A percentile compares a stretch with the other conserved stretches of the same genome.
Conservation (phyloP, 2,888 invertebrate genomes). For the Scotopteryx bipunctaria region DNA sequence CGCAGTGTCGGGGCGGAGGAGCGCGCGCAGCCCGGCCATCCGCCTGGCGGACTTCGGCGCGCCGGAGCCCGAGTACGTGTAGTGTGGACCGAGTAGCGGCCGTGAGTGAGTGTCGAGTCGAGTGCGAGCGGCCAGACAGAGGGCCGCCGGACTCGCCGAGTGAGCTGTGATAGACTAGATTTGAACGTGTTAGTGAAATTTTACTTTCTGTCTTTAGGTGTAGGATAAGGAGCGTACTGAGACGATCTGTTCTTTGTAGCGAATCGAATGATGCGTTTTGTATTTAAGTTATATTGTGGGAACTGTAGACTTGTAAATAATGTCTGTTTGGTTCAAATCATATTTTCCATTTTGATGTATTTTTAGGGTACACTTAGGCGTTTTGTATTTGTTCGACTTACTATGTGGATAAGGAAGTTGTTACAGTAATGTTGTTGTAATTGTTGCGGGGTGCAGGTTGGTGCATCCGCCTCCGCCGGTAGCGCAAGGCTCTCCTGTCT, state of each 20-base stretch:
- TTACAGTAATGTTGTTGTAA: constrained; percentile 64
- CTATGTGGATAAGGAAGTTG: constrained; percentile 61
- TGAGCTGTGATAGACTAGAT: constrained; percentile 80
- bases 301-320: constrained; percentile 72
- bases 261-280: constrained; percentile 52
- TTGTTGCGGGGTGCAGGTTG: constrained; percentile 61
- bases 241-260: constrained; percentile 57
- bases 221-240: constrained; percentile 63
- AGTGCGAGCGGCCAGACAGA: too few species aligned
- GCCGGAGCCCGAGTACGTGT: constrained; percentile 49
- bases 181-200: constrained; percentile 61
- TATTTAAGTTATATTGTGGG: constrained; percentile 69
- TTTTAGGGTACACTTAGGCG: constrained; percentile 75
- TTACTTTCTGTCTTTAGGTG: constrained; percentile 64
- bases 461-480: constrained; percentile 45
- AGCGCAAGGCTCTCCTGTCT: constrained; percentile 27
- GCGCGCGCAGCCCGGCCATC: constrained; percentile 35
- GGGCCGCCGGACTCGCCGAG: constrained; percentile 59
- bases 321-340: constrained; percentile 67
- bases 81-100: neutral
- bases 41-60: constrained; percentile 32
- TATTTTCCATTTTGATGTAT: constrained; percentile 77
- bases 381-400: constrained; percentile 75
- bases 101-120: too few species aligned
- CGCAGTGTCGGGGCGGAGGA: constrained; percentile 61